phyloP scores from a whole-genome alignment of 2,113 vertebrate species.

The Phodopus roborovskii region DNA sequence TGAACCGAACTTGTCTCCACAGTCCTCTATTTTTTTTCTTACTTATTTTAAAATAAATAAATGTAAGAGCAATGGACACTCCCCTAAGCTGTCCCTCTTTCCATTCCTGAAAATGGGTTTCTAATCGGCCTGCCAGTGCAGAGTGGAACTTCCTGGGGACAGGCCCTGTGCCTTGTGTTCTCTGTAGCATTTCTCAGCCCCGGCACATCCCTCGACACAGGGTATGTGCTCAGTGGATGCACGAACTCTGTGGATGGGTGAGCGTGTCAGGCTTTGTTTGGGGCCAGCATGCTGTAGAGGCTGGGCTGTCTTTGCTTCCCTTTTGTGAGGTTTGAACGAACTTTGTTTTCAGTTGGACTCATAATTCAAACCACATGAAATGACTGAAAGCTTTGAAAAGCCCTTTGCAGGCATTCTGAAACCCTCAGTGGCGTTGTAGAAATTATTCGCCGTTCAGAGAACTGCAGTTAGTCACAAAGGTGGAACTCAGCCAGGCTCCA shows the following conservation, averaged over 20 bases:
- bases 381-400: background rate
- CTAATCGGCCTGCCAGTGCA: background rate
- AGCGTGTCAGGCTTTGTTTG: background rate
- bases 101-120: background rate
- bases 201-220: background rate
- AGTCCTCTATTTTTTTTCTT: background rate
- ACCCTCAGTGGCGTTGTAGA: constrained; percentile 17
- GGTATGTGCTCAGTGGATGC: fast-evolving
- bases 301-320: background rate
- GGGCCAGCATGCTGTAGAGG: background rate
- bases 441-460: constrained; percentile 77
- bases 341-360: background rate
- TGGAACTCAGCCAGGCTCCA: background rate
- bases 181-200: background rate
- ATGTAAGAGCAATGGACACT: background rate
- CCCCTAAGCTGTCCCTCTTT: background rate
- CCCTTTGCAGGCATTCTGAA: background rate
- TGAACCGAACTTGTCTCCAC: background rate
- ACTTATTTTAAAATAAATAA: background rate
- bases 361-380: background rate
- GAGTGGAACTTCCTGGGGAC: background rate
- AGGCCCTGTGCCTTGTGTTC: background rate
- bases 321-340: background rate
- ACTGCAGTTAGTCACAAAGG: constrained; percentile 72
- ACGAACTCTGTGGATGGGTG: background rate